phyloP scores from a whole-genome alignment of 30 jellyfish, hydroid and myxozoan species.

The Pseudorhiza aurosa region DNA sequence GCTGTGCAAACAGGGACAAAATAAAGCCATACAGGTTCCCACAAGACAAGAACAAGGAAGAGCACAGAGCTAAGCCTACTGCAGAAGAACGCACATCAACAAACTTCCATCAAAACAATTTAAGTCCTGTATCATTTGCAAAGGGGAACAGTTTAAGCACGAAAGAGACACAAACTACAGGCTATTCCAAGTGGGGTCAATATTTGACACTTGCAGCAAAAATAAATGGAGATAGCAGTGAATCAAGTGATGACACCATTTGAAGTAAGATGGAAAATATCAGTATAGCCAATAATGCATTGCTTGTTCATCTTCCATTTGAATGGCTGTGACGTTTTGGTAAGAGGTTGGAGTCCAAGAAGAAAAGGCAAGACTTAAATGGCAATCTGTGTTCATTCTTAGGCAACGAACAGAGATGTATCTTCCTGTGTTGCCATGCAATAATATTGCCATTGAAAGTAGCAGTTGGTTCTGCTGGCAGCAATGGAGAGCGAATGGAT shows the following conservation, averaged over 20 bases:
- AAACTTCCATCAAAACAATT: not conserved
- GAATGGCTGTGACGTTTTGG: too few relatives aligned
- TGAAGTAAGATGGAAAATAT: not conserved
- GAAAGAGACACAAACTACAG: not conserved
- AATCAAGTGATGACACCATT: not conserved
- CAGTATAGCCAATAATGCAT: too few relatives aligned
- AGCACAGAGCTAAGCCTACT: not conserved
- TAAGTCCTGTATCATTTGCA: not conserved
- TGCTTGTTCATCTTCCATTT: too few relatives aligned
- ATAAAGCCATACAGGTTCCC: not conserved
- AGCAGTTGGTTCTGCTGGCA: too few relatives aligned
- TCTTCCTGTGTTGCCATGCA: too few relatives aligned
- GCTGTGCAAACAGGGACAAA: not conserved
- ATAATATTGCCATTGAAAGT: too few relatives aligned
- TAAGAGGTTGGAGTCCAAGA: too few relatives aligned
- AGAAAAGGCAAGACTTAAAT: too few relatives aligned
- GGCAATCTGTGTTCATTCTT: too few relatives aligned
- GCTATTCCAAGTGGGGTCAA: constrained; percentile 3
- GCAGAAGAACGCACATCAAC: not conserved
- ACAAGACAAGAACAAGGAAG: not conserved
- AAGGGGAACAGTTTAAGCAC: not conserved
- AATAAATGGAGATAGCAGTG: not conserved
- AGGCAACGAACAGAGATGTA: too few relatives aligned
- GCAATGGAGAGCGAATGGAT: too few relatives aligned
- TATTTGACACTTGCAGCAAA: not conserved